These are phyloP conservation scores for Drosophila siamana DNA, from an alignment of 2,888 invertebrate species.

Conservation along the genomic window DNA sequence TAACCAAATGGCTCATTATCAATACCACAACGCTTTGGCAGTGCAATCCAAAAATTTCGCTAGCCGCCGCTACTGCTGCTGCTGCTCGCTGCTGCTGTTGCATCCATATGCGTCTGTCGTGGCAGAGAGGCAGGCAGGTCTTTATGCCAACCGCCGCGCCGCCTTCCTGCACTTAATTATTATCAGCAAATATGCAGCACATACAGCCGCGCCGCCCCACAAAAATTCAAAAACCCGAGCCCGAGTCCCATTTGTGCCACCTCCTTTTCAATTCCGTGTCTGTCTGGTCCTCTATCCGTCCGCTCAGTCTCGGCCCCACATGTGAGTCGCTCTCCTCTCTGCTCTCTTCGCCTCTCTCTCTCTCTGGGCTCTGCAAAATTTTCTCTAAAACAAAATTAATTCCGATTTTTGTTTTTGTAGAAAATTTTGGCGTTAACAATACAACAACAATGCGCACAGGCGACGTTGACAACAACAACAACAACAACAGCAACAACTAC, in stretches of 20 bases:
- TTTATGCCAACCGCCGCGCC: slow-evolving; percentile 52
- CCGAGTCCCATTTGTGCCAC: slow-evolving; percentile 7
- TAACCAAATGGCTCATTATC: slow-evolving; percentile 72
- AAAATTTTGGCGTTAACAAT: slow-evolving; percentile 78
- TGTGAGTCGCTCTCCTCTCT: too few species aligned
- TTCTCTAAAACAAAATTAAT: slow-evolving; percentile 85
- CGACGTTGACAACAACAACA: slow-evolving; percentile 15
- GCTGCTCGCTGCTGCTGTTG: too few species aligned
- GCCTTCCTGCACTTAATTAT: slow-evolving; percentile 84
- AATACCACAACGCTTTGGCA: slow-evolving; percentile 67
- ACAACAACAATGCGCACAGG: slow-evolving; percentile 46
- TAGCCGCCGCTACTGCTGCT: neutral
- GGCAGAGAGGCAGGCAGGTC: slow-evolving; percentile 37
- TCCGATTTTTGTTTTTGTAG: slow-evolving; percentile 83
- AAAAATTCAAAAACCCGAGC: neutral
- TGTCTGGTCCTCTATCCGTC: neutral
- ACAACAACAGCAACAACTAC: slow-evolving; percentile 31
- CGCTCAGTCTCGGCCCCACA: slow-evolving; percentile 23
- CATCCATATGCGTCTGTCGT: too few species aligned
- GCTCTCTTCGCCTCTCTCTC: slow-evolving; percentile 44
- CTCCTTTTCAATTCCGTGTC: neutral
- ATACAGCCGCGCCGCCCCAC: slow-evolving; percentile 9
- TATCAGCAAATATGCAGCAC: slow-evolving; percentile 84
- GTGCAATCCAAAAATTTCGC: slow-evolving; percentile 45
- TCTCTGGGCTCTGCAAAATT: slow-evolving; percentile 79